These are phyloP conservation scores for Slavum lentiscoides DNA, from an alignment of 2,888 invertebrate genomes.

Conservation along the genomic window DNA sequence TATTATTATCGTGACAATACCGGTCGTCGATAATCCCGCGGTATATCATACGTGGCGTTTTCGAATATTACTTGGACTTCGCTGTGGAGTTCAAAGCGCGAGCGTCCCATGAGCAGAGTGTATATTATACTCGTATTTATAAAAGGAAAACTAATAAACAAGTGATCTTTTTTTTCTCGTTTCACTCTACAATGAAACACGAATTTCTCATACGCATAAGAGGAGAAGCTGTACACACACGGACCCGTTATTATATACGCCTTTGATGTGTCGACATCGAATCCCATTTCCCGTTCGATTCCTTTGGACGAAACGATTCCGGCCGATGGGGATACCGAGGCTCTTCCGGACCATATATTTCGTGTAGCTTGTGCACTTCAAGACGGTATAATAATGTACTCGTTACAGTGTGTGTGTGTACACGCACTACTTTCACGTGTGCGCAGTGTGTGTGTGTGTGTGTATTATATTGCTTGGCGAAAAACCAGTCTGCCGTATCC, in stretches of 20 bases:
- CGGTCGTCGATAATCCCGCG: too few species aligned
- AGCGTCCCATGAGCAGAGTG: too few species aligned
- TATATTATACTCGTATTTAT: neutral
- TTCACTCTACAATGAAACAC: neutral
- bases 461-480: slow-evolving; percentile 21
- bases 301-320: slow-evolving; percentile 41
- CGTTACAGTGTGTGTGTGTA: neutral
- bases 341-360: slow-evolving; percentile 42
- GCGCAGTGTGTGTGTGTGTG: neutral
- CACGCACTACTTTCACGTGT: neutral
- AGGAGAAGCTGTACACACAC: neutral
- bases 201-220: slow-evolving; percentile 1
- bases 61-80: too few species aligned
- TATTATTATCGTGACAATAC: too few species aligned
- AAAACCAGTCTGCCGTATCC: slow-evolving; percentile 29
- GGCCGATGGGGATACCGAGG: slow-evolving; percentile 8
- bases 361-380: neutral
- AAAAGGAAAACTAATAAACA: slow-evolving; percentile 25
- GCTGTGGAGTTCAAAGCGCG: too few species aligned
- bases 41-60: too few species aligned
- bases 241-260: neutral
- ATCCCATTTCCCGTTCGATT: slow-evolving; percentile 53
- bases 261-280: slow-evolving; percentile 53
- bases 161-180: slow-evolving; percentile 8
- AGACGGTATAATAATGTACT: neutral